phyloP scores from a whole-genome alignment of 2,797 vertebrate genomes.

The Oryzias dopingdopingensis region DNA sequence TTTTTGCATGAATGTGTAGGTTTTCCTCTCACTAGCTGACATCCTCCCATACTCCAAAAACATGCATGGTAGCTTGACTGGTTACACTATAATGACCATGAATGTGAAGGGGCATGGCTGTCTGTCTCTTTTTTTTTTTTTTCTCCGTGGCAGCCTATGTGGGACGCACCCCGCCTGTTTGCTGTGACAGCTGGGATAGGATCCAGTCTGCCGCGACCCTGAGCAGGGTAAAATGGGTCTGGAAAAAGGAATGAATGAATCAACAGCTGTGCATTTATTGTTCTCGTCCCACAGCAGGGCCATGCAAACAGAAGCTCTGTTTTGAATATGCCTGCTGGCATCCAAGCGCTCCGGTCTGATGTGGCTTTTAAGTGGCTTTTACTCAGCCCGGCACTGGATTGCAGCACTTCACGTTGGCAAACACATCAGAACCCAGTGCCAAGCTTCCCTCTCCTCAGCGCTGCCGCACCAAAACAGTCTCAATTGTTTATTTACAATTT shows the following conservation, averaged over 20 bases:
- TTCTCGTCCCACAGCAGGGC: conserved; percentile 29
- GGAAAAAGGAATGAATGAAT: conserved; percentile 11
- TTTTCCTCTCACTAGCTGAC: background rate
- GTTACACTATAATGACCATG: background rate
- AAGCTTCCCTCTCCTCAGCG: conserved; percentile 46
- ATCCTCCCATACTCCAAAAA: background rate
- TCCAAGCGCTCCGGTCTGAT: conserved; percentile 26
- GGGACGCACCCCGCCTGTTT: background rate
- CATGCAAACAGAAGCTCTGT: conserved; percentile 44
- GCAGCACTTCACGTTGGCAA: conserved; percentile 65
- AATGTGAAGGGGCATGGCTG: background rate
- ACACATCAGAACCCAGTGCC: conserved; percentile 34
- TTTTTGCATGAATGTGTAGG: background rate
- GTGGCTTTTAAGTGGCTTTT: conserved; percentile 57
- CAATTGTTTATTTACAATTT: conserved; percentile 80
- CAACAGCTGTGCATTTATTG: conserved; percentile 26
- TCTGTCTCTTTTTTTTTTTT: background rate
- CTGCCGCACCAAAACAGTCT: conserved; percentile 50
- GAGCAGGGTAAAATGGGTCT: background rate
- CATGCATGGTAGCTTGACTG: background rate
- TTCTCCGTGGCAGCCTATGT: background rate
- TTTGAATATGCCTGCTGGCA: conserved; percentile 43
- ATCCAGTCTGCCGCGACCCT: background rate
- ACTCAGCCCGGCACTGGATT: conserved; percentile 54
- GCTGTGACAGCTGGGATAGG: background rate